Conservation (phyloP, 2,113 vertebrate species). For the Holacanthus passer region DNA sequence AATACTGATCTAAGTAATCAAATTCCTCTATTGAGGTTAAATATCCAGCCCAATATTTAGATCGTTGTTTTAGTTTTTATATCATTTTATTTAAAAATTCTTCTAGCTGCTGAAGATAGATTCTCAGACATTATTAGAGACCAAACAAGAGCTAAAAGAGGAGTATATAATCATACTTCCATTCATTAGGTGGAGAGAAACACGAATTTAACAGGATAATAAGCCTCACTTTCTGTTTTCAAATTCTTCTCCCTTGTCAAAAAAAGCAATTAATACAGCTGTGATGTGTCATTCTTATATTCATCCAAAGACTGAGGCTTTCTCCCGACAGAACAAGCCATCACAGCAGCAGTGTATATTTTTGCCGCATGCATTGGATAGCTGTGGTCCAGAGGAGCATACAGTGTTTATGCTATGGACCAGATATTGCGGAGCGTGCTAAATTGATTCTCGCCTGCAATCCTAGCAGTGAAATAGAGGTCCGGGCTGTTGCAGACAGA, state of each 20-base stretch:
- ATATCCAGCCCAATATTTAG: background rate
- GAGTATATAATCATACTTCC: background rate
- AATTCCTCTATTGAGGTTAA: background rate
- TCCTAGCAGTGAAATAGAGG: slow-evolving; percentile 56
- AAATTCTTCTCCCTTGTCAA: background rate
- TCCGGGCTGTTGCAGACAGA: slow-evolving; percentile 40
- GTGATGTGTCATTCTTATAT: slow-evolving; percentile 13
- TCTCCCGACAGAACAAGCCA: slow-evolving; percentile 18
- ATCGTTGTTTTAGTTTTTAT: too few relatives aligned
- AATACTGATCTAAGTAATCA: too few relatives aligned
- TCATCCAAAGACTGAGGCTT: slow-evolving; percentile 24
- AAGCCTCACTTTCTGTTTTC: background rate
- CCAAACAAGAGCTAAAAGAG: background rate
- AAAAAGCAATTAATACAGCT: background rate
- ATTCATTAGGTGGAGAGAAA: background rate
- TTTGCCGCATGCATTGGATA: slow-evolving; percentile 1
- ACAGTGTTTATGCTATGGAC: slow-evolving; percentile 57
- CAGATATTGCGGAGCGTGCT: slow-evolving; percentile 50
- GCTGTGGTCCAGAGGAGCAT: slow-evolving; percentile 22
- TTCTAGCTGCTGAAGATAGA: too few relatives aligned
- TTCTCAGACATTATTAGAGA: background rate
- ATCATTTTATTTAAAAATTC: too few relatives aligned
- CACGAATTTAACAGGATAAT: background rate
- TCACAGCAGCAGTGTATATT: slow-evolving; percentile 1
- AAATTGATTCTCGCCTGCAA: slow-evolving; percentile 75